phyloP scores from a whole-genome alignment of 2,888 invertebrate genomes.

The Acrobasis suavella region DNA sequence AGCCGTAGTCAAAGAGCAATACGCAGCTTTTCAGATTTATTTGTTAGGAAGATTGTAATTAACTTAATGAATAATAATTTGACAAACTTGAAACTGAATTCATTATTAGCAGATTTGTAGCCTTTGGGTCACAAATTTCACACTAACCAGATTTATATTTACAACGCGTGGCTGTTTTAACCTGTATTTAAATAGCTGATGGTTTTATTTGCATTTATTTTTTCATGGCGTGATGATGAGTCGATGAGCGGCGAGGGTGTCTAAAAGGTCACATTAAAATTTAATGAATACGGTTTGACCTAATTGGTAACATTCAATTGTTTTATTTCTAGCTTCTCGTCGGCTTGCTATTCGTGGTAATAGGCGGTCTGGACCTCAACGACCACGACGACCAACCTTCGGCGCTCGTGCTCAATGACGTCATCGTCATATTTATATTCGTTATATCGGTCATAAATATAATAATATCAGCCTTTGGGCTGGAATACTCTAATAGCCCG shows the following conservation, averaged over 20 bases:
- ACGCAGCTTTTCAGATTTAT: too few relatives aligned
- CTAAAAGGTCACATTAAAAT: background rate
- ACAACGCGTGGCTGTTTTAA: too few relatives aligned
- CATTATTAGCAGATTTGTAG: too few relatives aligned
- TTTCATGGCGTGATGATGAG: conserved; percentile 16
- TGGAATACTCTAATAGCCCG: conserved; percentile 88
- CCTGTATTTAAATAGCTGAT: too few relatives aligned
- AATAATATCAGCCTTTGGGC: conserved; percentile 91
- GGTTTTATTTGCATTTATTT: background rate
- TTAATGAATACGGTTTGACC: background rate
- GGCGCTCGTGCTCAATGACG: conserved; percentile 90
- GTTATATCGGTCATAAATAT: conserved; percentile 91
- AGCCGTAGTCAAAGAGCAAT: too few relatives aligned
- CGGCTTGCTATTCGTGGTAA: conserved; percentile 90
- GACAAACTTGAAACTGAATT: too few relatives aligned
- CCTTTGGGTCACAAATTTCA: too few relatives aligned
- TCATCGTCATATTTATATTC: conserved; percentile 91
- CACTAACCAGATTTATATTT: too few relatives aligned
- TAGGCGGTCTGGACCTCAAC: conserved; percentile 92
- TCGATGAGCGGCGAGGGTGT: conserved; percentile 22
- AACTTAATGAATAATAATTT: too few relatives aligned
- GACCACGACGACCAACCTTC: conserved; percentile 87
- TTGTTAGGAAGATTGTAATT: too few relatives aligned
- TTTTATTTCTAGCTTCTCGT: conserved; percentile 87
- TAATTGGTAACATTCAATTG: background rate